Percentiles rank a stretch among this genome's conserved stretches.
These are phyloP conservation scores for Mesochorus sp. DNA, from an alignment of 2,888 invertebrate species.

Conservation along the genomic window DNA sequence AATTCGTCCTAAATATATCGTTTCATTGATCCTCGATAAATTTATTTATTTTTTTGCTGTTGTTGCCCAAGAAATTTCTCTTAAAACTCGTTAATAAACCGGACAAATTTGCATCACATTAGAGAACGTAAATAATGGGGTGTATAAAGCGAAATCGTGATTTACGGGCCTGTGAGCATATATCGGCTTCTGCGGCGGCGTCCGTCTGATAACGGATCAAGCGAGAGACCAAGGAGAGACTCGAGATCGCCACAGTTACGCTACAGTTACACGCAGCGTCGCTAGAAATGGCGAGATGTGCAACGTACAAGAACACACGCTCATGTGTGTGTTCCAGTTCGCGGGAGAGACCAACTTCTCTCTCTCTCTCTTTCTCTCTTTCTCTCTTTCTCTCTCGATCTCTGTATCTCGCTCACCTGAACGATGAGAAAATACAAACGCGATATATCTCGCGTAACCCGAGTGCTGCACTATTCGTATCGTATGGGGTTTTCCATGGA, in stretches of 20 bases:
- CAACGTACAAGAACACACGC: conserved; percentile 11
- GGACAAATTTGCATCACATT: too few species aligned
- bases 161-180: conserved; percentile 9
- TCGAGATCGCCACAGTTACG: conserved; percentile 51
- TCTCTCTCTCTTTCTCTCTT: not conserved
- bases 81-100: too few species aligned
- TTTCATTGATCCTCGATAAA: too few species aligned
- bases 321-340: conserved; percentile 52
- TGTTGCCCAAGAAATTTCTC: too few species aligned
- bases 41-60: too few species aligned
- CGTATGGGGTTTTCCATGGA: not conserved
- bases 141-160: not conserved
- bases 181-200: conserved; percentile 1
- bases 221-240: conserved; percentile 30
- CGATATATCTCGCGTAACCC: conserved; percentile 55
- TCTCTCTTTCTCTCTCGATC: not conserved
- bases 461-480: not conserved
- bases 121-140: too few species aligned
- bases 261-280: conserved; percentile 61
- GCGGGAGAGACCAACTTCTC: conserved; percentile 20
- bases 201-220: conserved; percentile 51
- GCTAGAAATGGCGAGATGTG: conserved; percentile 58
- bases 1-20: too few species aligned
- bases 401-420: conserved; percentile 12
- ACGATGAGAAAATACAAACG: conserved; percentile 59